Evolutionary conservation across 2,797 vertebrate genomes (phyloP), one percentile per base, ranked within the genome.

Genomic region (Garrulus glandarius): DNA sequence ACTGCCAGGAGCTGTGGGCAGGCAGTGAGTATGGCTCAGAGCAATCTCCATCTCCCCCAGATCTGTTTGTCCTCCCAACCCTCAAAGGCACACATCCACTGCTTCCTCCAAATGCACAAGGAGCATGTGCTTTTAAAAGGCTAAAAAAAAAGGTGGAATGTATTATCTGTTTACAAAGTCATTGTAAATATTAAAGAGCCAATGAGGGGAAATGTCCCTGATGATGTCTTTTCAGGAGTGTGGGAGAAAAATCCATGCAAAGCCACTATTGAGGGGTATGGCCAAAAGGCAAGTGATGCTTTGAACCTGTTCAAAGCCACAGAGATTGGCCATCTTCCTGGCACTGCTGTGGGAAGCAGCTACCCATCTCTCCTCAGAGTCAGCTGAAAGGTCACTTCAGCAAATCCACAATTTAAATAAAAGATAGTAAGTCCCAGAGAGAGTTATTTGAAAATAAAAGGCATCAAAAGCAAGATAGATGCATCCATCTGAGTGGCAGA

Each of bases 101-200:
- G 11, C 90, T 52, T n/a, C 77, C 67, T 69, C 80, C 70, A 43
- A 24, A 50, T 37, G 85, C 8, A 1, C 76, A 4, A 75, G 83
- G 47, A 82, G 44, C 10, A 1, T 26, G 60, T 57, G 71, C 86
- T 89, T 87, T 56, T 59, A 70, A 82, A 83, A 72, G 57, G 59
- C 68, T 75, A 47, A 87, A 93, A 79, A 79, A 75, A 92, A 81
- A 80, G 19, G 67, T 82, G 84, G 93, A 91, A 95, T 93, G 80
- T 77, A 83, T 97, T 91, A 87, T 71, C 91, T 67, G 39, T 49
- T 91, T 75, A 83, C 84, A 75, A 91, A 94, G 56, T 74, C 81
- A 36, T 49, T 60, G 95, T 91, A 93, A 91, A 95, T 94, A 91
- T 89, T 94, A 77, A 93, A 93, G 24, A 93, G 81, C 32, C 74